Conservation (phyloP, 2,888 invertebrate genomes). For the Papilio gigon region DNA sequence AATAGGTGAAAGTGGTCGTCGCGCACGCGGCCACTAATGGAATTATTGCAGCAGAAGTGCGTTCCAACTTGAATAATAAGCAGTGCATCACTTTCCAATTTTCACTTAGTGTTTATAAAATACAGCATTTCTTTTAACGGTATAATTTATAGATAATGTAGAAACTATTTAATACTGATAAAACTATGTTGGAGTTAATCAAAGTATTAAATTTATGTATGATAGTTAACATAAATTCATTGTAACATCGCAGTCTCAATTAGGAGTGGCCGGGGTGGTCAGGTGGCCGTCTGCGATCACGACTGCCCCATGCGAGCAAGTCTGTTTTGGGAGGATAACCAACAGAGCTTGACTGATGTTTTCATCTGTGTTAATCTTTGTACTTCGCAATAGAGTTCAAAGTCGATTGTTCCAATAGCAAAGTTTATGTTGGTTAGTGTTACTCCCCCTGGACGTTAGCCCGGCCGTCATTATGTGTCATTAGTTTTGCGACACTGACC, state of each 20-base stretch:
- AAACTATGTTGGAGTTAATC: neutral
- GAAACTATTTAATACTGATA: neutral
- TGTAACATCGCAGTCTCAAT: conserved; percentile 57
- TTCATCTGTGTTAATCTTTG: conserved; percentile 48
- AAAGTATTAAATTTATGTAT: neutral
- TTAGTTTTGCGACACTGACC: conserved; percentile 83
- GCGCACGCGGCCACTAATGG: conserved; percentile 62
- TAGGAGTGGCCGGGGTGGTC: conserved; percentile 66
- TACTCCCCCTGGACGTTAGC: conserved; percentile 67
- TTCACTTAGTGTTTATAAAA: conserved; percentile 45
- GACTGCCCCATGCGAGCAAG: conserved; percentile 65
- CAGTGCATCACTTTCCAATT: conserved; percentile 58
- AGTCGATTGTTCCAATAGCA: conserved; percentile 50
- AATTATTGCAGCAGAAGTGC: conserved; percentile 69
- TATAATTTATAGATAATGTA: neutral
- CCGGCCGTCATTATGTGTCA: conserved; percentile 80
- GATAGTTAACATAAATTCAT: conserved; percentile 10
- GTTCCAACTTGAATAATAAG: conserved; percentile 59
- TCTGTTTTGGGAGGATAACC: conserved; percentile 69
- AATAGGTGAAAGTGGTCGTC: conserved; percentile 66
- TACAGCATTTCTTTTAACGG: conserved; percentile 1
- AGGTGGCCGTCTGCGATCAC: conserved; percentile 67
- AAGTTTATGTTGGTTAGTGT: conserved; percentile 49
- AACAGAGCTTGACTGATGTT: conserved; percentile 75
- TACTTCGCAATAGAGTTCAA: conserved; percentile 54